Evolutionary conservation across 2,888 invertebrate genomes (phyloP), one percentile per base, ranked within the genome.

Genomic region (Trichogramma dendrolimi): DNA sequence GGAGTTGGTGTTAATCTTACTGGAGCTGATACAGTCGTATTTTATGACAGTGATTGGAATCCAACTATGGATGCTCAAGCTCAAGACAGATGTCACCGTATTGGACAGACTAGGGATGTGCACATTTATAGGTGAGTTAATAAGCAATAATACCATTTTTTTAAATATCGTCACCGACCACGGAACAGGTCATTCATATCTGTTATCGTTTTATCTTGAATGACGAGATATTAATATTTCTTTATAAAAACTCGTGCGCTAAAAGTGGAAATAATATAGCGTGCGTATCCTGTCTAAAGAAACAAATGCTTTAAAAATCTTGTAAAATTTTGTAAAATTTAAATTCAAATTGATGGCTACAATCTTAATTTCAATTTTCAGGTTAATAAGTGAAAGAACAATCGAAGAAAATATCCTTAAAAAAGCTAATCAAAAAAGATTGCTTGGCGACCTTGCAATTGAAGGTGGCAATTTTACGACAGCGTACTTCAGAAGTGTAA

Each of bases 41-140:
- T 99, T 83, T 99, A 99, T 81, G 99, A 99, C 83, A 96, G 96
- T 66, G 97, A 98, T 82, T 98, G 97, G 98, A 98, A 98, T 85
- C 98, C 98, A 56, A 98, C 97, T 5, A 98, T 99, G 97, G 99
- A 99, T 83, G 97, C 97, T 65, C 94, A 95, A 79, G 94, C 94
- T 67, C 94, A 94, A 81, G 94, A 94, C 82, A 86, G 96, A 71
- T 97, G 97, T 80, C 99, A 99, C 83, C 88, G 99, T 73, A 99
- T 99, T 79, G 99, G 99, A 0, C 99, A 99, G 83, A 99, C 98
- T 14, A 85, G 97, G 71, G 97, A 99, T 85, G 99, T 99, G 67
- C 96, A 97, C 81, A 97, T 99, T 75, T 98, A 95, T 82, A 83
- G 87, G 86, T 85, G 73, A 46, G 60, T 6, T 42, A 7, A 41